Conservation (phyloP, 2,113 vertebrate species). For the Podiceps cristatus region DNA sequence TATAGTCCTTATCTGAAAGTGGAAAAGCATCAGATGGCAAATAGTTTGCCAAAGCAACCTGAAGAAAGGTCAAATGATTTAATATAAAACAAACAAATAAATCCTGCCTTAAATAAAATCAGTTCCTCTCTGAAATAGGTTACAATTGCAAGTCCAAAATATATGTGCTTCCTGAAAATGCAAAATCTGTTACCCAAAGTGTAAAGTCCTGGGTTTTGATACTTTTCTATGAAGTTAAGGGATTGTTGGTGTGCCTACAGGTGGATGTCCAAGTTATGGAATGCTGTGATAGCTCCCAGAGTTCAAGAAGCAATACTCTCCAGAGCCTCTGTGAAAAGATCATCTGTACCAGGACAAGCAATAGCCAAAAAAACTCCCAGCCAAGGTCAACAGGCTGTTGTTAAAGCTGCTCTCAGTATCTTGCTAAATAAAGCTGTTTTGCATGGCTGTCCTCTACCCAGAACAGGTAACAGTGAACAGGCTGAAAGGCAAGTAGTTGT, state of each 20-base stretch:
- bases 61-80: background rate
- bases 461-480: slow-evolving; percentile 79
- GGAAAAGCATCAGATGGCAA: background rate
- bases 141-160: background rate
- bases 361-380: slow-evolving; percentile 79
- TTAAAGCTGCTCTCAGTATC: slow-evolving; percentile 95
- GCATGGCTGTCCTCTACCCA: slow-evolving; percentile 88
- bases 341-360: slow-evolving; percentile 70
- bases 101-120: background rate
- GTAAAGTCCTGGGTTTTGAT: background rate
- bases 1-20: background rate
- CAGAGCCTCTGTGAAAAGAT: slow-evolving; percentile 84
- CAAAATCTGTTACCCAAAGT: background rate
- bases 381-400: slow-evolving; percentile 91
- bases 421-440: slow-evolving; percentile 93
- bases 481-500: background rate
- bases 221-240: background rate
- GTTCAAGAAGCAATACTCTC: slow-evolving; percentile 92
- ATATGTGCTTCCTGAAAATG: background rate
- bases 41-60: background rate
- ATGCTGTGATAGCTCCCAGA: slow-evolving; percentile 89
- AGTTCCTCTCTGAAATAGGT: background rate
- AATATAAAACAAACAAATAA: background rate
- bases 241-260: slow-evolving; percentile 66
- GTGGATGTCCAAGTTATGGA: slow-evolving; percentile 95